Base-by-base conservation (phyloP, 2,888 invertebrate species). In the Phanerotoma sp. region DNA sequence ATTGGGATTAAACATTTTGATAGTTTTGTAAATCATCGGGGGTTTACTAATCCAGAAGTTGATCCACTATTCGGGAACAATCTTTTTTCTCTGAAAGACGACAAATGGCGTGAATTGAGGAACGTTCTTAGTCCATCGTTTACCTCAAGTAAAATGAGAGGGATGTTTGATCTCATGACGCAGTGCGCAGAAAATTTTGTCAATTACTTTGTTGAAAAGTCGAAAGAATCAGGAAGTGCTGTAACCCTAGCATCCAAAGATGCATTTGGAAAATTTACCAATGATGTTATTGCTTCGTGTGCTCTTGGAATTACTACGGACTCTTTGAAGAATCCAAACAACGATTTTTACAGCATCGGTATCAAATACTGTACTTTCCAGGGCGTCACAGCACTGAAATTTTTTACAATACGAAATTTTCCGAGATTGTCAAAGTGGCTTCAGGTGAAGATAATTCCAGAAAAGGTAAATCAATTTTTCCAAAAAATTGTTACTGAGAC, bases 111-210 rank as follows among this genome's bases (percentile, higher is more conserved):
- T 0, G 76, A 79, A 4, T 79, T 82, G 79, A 68, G 83, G 10
- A 70, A 72, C 0, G 79, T 80, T 0, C 63, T 83, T n/a, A 82
- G 80, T 51, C 83, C 82, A 2, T 79, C 81, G 1, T 83, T 83
- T 68, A 83, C 83, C 1, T 74, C 79, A 9, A 80, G 80, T 46
- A 83, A 83, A 69, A 81, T 83, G 80, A 78, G 78, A 42, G 64
- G 69, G 4, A 81, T 83, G 79, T 72, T 81, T 64, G 77, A 78
- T 0, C 74, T 80, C 35, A 80, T 83, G 51, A 56, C 62, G 0
- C 71, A 68, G 16, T 70, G 71, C 37, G 69, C 69, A n/a, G 58
- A 53, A 33, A 68, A 66, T 21, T 70, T 72, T 51, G 60, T 62
- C 9, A 46, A 66, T 4, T 62, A 67, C 48, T 60, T 69, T 10